Evolutionary conservation across 37 sponge, comb jelly and placozoan genomes (phyloP), one percentile per base, ranked within the genome.

Genomic region (Cladorhizidae sp.): DNA sequence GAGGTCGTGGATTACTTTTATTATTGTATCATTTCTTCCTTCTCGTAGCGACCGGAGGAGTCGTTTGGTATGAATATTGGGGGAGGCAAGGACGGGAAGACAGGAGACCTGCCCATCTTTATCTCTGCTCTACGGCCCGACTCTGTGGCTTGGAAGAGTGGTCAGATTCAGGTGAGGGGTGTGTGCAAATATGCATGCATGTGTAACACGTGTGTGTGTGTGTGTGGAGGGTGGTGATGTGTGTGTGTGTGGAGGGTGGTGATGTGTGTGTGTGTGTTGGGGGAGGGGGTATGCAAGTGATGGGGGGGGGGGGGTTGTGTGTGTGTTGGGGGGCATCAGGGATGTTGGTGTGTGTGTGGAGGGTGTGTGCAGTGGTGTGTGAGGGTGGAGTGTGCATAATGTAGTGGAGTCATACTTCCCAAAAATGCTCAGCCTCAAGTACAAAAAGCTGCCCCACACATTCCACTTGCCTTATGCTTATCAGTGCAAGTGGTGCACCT

Each of bases 21-120:
- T 26, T 21, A 61, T n/a, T 58, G 22, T 63, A 5, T 63, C 9
- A 35, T 70, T 37, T 14, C 62, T 81, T 43, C 26, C 49, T 82
- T 51, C 2, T 21, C 1, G 28, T 15, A 93, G 93, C 21, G 86
- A 68, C 75, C 86, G 9, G 86, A 86, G 0, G 94, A 89, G 40
- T 49, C 67, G 22, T 93, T 93, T 79, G 94, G 94, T 14, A 93
- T 93, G 94, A 93, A 83, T 74, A 82, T 93, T 25, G 86, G 90
- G 26, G 94, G 94, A 23, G 94, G 94, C 3, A 36, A 67, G 22
- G 87, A 83, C 8, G 42, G 88, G 20, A 51, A 75, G 17, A 45
- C 65, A 57, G 94, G 94, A 2, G 94, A 93, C 52, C 83, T 89
- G 23, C 94, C 90, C 3, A 65, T 90, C 21, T 90, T 81, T 59